Conservation (phyloP, 2,888 invertebrate genomes). For the Colostygia pectinataria region DNA sequence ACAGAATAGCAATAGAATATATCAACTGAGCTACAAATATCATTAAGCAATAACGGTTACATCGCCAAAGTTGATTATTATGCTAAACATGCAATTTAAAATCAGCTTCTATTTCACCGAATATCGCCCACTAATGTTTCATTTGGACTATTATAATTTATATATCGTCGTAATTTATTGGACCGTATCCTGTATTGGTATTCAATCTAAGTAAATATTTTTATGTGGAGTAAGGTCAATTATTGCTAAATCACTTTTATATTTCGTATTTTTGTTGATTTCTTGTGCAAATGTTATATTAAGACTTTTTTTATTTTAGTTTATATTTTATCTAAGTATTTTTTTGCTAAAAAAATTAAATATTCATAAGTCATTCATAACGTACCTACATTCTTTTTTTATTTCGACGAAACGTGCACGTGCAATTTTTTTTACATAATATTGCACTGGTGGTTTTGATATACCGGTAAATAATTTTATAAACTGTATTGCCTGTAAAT, state of each 20-base stretch:
- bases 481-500: slow-evolving; percentile 2
- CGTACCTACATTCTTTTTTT: too few relatives aligned
- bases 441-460: too few relatives aligned
- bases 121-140: slow-evolving; percentile 38
- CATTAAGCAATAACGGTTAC: slow-evolving; percentile 21
- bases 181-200: slow-evolving; percentile 38
- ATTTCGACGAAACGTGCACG: too few relatives aligned
- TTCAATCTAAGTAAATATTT: slow-evolving; percentile 28
- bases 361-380: too few relatives aligned
- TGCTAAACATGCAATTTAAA: slow-evolving; percentile 41
- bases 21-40: slow-evolving; percentile 20
- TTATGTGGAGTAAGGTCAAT: background rate
- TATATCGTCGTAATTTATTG: slow-evolving; percentile 41
- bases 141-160: slow-evolving; percentile 44
- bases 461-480: slow-evolving; percentile 1
- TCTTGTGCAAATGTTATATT: too few relatives aligned
- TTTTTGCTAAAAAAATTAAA: too few relatives aligned
- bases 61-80: slow-evolving; percentile 22
- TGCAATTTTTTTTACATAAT: background rate
- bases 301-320: too few relatives aligned
- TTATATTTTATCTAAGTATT: too few relatives aligned
- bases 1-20: slow-evolving; percentile 11
- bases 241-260: background rate
- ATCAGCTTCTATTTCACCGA: slow-evolving; percentile 36
- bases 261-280: background rate